phyloP scores from a whole-genome alignment of 1,140 invertebrate genomes.

The Meloidogyne hapla region DNA sequence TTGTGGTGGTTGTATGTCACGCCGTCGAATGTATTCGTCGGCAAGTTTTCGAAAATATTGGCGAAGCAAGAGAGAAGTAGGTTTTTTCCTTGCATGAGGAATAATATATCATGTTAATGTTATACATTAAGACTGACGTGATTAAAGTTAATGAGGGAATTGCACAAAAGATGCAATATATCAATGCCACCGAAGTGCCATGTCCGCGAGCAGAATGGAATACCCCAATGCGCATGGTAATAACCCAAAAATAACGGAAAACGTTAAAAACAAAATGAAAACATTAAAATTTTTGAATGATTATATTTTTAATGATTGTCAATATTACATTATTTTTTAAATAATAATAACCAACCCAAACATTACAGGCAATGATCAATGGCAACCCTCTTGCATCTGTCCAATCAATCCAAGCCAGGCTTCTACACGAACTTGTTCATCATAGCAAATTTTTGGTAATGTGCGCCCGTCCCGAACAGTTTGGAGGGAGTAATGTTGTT shows the following conservation, averaged over 20 bases:
- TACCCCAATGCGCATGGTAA: neutral
- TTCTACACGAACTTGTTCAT: neutral
- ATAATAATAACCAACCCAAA: neutral
- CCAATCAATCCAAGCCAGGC: constrained; percentile 1
- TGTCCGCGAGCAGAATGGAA: neutral
- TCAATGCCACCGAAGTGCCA: neutral
- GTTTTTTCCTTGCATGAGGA: too few species aligned
- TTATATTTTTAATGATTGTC: too few species aligned
- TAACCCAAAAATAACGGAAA: neutral
- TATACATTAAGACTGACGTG: neutral
- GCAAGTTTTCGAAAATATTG: neutral
- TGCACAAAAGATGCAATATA: neutral
- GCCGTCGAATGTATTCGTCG: neutral
- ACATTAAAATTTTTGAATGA: too few species aligned
- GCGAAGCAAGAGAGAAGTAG: neutral
- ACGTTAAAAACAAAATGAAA: too few species aligned
- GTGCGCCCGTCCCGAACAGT: neutral
- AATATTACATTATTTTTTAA: too few species aligned
- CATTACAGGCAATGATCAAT: neutral
- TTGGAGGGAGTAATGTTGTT: neutral
- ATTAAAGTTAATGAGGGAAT: neutral
- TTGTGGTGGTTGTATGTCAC: neutral
- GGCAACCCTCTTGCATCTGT: neutral
- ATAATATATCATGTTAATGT: neutral
- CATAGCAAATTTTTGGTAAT: neutral